phyloP scores from a whole-genome alignment of 2,113 vertebrate genomes.

The Brachirus orientalis region DNA sequence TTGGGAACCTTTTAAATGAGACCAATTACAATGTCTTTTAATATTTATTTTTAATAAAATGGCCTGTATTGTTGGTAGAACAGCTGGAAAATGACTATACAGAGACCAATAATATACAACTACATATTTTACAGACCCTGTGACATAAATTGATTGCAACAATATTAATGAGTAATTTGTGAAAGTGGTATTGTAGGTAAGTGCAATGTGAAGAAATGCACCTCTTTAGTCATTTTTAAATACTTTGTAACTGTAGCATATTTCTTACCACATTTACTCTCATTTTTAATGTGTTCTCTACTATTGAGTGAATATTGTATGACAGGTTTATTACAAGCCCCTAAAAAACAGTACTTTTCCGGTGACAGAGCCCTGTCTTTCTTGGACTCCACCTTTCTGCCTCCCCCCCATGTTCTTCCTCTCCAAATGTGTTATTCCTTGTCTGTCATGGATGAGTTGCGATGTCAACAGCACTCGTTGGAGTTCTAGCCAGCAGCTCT shows the following conservation, averaged over 20 bases:
- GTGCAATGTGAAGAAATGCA: neutral
- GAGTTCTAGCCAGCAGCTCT: slow-evolving; percentile 65
- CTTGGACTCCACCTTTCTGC: slow-evolving; percentile 11
- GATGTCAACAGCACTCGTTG: slow-evolving; percentile 67
- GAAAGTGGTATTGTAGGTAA: slow-evolving; percentile 38
- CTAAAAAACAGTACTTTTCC: slow-evolving; percentile 2
- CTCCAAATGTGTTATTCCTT: slow-evolving; percentile 69
- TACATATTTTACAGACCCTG: slow-evolving; percentile 57
- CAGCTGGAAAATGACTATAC: slow-evolving; percentile 58
- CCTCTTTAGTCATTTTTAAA: too few relatives aligned
- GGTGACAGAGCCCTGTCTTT: slow-evolving; percentile 39
- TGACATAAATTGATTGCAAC: slow-evolving; percentile 57
- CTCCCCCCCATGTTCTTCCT: slow-evolving; percentile 22
- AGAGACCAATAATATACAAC: slow-evolving; percentile 66
- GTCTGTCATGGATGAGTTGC: slow-evolving; percentile 67
- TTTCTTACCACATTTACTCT: slow-evolving; percentile 11
- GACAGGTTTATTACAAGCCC: slow-evolving; percentile 45
- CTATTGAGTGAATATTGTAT: slow-evolving; percentile 27
- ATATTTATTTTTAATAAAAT: slow-evolving; percentile 67
- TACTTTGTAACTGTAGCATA: neutral
- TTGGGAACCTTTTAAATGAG: slow-evolving; percentile 65
- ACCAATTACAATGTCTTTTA: slow-evolving; percentile 64
- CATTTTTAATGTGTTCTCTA: slow-evolving; percentile 14
- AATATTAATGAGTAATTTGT: slow-evolving; percentile 32
- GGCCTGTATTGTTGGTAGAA: slow-evolving; percentile 62